Evolutionary conservation across 2,888 invertebrate genomes (phyloP), one percentile per base, ranked within the genome.

Genomic region (Temnothorax rugatulus): DNA sequence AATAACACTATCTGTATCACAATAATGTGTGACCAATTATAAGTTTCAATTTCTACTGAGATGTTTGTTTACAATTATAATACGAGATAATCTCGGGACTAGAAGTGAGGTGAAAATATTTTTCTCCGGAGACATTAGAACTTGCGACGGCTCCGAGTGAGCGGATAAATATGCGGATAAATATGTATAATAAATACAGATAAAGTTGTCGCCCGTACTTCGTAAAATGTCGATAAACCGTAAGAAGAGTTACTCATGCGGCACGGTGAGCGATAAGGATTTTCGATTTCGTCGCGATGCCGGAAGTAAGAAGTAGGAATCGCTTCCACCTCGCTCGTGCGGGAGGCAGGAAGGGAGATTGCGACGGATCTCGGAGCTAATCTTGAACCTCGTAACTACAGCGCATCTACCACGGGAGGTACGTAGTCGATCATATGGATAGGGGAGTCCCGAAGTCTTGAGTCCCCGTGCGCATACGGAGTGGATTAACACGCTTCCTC

Each of bases 401-500:
- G 18, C 18, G 38, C 15, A 41, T 44, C 41, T 41, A 11, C 18
- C 57, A n/a, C 18, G 34, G 34, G 52, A 52, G n/a, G 4, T 64
- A 44, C 44, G 34, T 25, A 44, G 21, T 44, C 64, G 64, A 66
- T 59, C 25, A 25, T 44, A 25, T n/a, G 29, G 9, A 44, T 8
- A 66, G n/a, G 29, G n/a, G 25, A 61, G n/a, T 44, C 15, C 5
- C 34, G n/a, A 75, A 47, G n/a, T 75, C 9, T 15, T 15, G 54
- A 38, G 4, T 57, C n/a, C 25, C 15, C 11, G 34, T 7, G 54
- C 11, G 11, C 7, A 29, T 5, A 34, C 34, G 44, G 9, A 13
- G 5, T 44, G 15, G 15, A 77, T 77, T 77, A 77, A 77, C 76
- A 64, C 54, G 41, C 76, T 66, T 76, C 41, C 25, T 41, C n/a